A percentile compares a stretch with the other conserved stretches of the same genome.
phyloP scores from a whole-genome alignment of 2,888 invertebrate genomes.

The Platycnemis pennipes region DNA sequence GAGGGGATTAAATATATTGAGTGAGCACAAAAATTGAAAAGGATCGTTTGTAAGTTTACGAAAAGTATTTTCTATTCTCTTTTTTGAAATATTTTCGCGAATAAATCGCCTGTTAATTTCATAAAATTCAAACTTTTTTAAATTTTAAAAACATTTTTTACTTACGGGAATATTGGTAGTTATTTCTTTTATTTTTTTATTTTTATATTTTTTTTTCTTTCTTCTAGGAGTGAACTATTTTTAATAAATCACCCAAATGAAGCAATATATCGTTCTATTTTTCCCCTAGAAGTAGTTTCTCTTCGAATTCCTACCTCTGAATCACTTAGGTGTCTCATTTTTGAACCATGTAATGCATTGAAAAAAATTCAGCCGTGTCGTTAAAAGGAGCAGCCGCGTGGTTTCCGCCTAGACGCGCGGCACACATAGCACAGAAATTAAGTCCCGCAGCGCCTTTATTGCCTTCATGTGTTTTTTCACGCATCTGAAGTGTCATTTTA shows the following conservation, averaged over 20 bases:
- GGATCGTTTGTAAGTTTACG: too few species aligned
- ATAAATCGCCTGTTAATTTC: too few species aligned
- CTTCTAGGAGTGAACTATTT: not conserved
- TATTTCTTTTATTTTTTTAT: too few species aligned
- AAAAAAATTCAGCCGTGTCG: not conserved
- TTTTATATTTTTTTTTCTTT: too few species aligned
- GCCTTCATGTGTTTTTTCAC: slow-evolving; percentile 20
- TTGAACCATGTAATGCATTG: not conserved
- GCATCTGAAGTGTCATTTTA: slow-evolving; percentile 42
- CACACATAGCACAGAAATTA: slow-evolving; percentile 15
- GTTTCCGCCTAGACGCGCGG: not conserved
- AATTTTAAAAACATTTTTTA: too few species aligned
- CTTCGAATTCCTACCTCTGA: not conserved
- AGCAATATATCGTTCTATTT: not conserved
- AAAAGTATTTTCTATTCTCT: too few species aligned
- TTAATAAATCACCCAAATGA: too few species aligned
- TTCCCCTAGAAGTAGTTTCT: not conserved
- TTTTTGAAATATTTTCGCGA: too few species aligned
- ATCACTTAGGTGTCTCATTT: not conserved
- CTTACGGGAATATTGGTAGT: too few species aligned
- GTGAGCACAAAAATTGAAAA: too few species aligned
- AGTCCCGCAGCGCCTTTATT: slow-evolving; percentile 43
- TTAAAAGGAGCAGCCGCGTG: not conserved
- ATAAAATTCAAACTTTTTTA: too few species aligned
- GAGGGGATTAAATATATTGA: too few species aligned